Percentiles rank a stretch among this genome's conserved stretches.
Evolutionary conservation across 2,113 vertebrate genomes (phyloP).

Genomic region (Aepyceros melampus): DNA sequence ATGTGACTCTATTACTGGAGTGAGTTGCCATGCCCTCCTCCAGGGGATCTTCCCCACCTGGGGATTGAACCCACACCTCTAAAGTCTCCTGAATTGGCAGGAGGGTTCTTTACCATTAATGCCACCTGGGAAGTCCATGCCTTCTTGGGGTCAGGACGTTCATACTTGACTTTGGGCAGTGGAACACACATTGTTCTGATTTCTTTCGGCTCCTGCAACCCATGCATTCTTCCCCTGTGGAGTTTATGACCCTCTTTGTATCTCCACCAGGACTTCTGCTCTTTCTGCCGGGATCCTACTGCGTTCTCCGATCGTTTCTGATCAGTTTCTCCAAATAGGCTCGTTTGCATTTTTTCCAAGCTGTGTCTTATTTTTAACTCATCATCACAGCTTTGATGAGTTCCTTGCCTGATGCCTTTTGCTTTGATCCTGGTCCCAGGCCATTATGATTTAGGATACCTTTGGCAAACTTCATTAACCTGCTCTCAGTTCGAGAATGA

Average conservation of each 20-base stretch:
- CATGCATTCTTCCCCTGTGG: not conserved
- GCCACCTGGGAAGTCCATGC: not conserved
- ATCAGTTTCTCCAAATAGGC: not conserved
- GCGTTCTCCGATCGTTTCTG: not conserved
- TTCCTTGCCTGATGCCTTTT: not conserved
- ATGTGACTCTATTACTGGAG: not conserved
- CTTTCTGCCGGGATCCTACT: not conserved
- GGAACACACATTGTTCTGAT: not conserved
- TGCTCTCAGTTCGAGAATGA: not conserved
- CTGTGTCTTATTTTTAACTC: not conserved
- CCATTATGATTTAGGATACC: not conserved
- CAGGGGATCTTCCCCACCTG: not conserved
- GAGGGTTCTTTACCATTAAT: not conserved
- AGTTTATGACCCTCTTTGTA: rapidly evolving
- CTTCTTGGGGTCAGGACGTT: not conserved
- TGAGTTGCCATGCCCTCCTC: not conserved
- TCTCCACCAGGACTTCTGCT: not conserved
- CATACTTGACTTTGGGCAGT: not conserved
- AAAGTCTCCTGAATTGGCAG: not conserved
- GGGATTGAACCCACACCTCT: not conserved
- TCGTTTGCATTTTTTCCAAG: not conserved
- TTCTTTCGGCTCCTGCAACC: rapidly evolving
- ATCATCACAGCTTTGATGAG: not conserved
- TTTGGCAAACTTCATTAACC: not conserved
- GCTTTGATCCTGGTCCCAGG: not conserved